Evolutionary conservation across 1,140 invertebrate genomes (phyloP).

Genomic region (Mercenaria mercenaria): DNA sequence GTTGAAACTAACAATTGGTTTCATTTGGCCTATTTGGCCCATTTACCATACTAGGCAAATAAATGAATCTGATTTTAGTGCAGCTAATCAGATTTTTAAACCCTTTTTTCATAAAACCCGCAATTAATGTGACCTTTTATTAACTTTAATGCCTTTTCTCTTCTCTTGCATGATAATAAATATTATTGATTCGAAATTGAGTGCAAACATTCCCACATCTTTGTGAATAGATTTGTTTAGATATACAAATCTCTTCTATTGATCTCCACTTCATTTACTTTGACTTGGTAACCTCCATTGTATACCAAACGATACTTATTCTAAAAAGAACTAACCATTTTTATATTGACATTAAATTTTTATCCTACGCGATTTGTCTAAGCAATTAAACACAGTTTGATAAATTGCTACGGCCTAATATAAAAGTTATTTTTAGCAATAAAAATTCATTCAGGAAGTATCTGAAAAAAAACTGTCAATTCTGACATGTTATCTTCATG

Average conservation of each 20-base stretch:
- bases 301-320: neutral
- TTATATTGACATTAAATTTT: neutral
- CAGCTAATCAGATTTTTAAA: too few relatives aligned
- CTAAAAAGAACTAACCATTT: neutral
- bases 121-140: neutral
- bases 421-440: neutral
- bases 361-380: neutral
- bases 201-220: neutral
- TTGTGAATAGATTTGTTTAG: conserved; percentile 28
- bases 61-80: too few relatives aligned
- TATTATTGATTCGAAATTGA: conserved; percentile 15
- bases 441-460: neutral
- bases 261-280: conserved; percentile 1
- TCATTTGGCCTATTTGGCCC: too few relatives aligned
- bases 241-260: conserved; percentile 5
- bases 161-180: neutral
- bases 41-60: too few relatives aligned
- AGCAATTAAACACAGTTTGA: neutral
- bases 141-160: neutral
- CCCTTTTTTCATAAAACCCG: neutral
- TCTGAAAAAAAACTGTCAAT: neutral
- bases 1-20: too few relatives aligned
- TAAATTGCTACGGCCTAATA: neutral
- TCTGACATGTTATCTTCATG: too few relatives aligned
- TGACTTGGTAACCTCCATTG: neutral